Evolutionary conservation across 2,797 vertebrate species (phyloP).

Genomic region (Fistularia commersonii): DNA sequence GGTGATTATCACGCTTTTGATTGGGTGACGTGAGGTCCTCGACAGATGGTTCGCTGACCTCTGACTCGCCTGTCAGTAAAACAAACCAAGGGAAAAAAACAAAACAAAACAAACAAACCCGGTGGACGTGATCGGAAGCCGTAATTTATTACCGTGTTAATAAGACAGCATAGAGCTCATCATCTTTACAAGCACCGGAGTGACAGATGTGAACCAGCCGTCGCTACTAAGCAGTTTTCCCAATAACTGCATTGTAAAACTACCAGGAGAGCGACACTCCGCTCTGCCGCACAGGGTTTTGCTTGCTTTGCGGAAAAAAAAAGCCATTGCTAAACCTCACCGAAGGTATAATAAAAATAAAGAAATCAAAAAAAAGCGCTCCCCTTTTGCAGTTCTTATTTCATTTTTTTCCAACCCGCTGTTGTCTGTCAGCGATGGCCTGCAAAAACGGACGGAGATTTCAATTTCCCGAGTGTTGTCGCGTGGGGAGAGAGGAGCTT

Average conservation of each 20-base stretch:
- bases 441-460: conserved; percentile 60
- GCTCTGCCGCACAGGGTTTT: conserved; percentile 38
- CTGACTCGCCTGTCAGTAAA: neutral
- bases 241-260: conserved; percentile 23
- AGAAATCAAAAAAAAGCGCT: conserved; percentile 36
- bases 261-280: conserved; percentile 40
- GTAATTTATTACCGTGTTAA: neutral
- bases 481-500: conserved; percentile 55
- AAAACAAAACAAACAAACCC: neutral
- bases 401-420: conserved; percentile 2
- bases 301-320: conserved; percentile 42
- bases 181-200: conserved; percentile 22
- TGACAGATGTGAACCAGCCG: conserved; percentile 28
- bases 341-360: conserved; percentile 15
- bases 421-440: conserved; percentile 57
- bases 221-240: conserved; percentile 8
- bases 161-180: conserved; percentile 24
- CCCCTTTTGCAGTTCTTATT: conserved; percentile 48
- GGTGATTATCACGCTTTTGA: conserved; percentile 54
- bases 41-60: conserved; percentile 24
- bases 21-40: conserved; percentile 38
- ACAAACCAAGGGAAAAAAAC: conserved; percentile 8
- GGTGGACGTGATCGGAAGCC: no score
- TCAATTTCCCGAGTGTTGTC: conserved; percentile 73
- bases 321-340: conserved; percentile 34